phyloP scores from a whole-genome alignment of 1,140 invertebrate species.

The Drosophila kanapiae region DNA sequence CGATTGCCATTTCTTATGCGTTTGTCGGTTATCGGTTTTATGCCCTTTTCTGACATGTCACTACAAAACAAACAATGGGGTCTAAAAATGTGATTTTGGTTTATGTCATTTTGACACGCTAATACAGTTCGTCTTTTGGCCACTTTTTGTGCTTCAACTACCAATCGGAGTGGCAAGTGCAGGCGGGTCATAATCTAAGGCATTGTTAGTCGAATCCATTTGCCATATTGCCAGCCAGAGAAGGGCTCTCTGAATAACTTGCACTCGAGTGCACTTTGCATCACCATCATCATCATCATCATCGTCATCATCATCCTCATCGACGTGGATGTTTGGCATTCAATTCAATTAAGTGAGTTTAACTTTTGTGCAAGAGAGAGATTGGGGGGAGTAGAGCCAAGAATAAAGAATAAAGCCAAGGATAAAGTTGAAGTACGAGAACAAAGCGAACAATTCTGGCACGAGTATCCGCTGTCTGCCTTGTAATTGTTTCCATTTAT shows the following conservation, averaged over 20 bases:
- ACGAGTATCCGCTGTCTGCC: slow-evolving; percentile 22
- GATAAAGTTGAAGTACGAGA: slow-evolving; percentile 45
- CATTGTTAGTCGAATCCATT: slow-evolving; percentile 53
- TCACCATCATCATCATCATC: slow-evolving; percentile 9
- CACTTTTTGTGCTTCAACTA: background rate
- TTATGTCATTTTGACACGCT: slow-evolving; percentile 77
- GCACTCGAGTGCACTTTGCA: slow-evolving; percentile 64
- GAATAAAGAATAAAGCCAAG: slow-evolving; percentile 23
- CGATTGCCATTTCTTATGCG: slow-evolving; percentile 45
- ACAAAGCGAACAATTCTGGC: slow-evolving; percentile 28
- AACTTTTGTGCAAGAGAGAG: slow-evolving; percentile 28
- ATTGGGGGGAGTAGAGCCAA: background rate
- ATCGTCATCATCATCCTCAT: slow-evolving; percentile 8
- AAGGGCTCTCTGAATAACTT: slow-evolving; percentile 23
- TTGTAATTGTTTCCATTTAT: slow-evolving; percentile 74
- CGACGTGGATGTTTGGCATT: slow-evolving; percentile 60
- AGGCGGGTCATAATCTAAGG: slow-evolving; percentile 59
- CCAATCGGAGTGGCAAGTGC: slow-evolving; percentile 12
- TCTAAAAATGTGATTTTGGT: slow-evolving; percentile 73
- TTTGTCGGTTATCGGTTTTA: slow-evolving; percentile 65
- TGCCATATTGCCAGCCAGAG: slow-evolving; percentile 50
- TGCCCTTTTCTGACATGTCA: slow-evolving; percentile 60
- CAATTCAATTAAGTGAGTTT: slow-evolving; percentile 76
- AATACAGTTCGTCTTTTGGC: slow-evolving; percentile 41
- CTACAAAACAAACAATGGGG: slow-evolving; percentile 55